Evolutionary conservation across 2,797 vertebrate genomes (phyloP).

Genomic region (Aphelocoma californica): DNA sequence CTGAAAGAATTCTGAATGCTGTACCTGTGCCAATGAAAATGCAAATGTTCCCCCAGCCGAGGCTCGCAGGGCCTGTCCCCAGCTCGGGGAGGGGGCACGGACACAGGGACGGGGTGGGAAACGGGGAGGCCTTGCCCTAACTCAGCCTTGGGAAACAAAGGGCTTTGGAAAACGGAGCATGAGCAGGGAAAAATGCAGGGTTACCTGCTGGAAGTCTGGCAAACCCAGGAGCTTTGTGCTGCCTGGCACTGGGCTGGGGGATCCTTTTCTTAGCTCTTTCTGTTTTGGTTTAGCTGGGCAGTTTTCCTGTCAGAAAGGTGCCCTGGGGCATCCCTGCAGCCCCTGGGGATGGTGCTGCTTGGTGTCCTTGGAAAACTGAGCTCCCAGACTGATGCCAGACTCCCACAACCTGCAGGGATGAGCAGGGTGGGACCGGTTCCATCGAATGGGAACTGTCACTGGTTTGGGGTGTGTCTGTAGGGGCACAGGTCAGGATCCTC

Average conservation of each 20-base stretch:
- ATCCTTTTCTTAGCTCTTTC: not conserved
- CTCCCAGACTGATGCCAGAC: accelerated
- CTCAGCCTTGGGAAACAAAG: not conserved
- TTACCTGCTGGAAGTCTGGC: not conserved
- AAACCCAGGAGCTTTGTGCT: not conserved
- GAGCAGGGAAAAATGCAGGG: not conserved
- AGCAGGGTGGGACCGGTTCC: not conserved
- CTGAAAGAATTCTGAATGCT: constrained; percentile 75
- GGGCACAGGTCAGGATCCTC: not conserved
- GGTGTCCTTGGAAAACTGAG: not conserved
- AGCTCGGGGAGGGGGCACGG: constrained; percentile 44
- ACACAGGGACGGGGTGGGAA: not conserved
- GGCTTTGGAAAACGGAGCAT: not conserved
- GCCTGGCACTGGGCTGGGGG: not conserved
- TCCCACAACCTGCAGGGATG: not conserved
- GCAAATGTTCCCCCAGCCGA: constrained; percentile 53
- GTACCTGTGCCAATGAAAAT: constrained; percentile 78
- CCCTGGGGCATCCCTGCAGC: not conserved
- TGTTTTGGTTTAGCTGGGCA: accelerated
- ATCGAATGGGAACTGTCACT: accelerated
- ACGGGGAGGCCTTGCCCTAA: not conserved
- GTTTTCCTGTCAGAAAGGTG: not conserved
- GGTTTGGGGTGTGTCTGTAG: not conserved
- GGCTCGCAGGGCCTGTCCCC: constrained; percentile 1
- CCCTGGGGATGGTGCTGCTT: not conserved